Conservation (phyloP, 2,113 vertebrate species). For the Aptenodytes forsteri region DNA sequence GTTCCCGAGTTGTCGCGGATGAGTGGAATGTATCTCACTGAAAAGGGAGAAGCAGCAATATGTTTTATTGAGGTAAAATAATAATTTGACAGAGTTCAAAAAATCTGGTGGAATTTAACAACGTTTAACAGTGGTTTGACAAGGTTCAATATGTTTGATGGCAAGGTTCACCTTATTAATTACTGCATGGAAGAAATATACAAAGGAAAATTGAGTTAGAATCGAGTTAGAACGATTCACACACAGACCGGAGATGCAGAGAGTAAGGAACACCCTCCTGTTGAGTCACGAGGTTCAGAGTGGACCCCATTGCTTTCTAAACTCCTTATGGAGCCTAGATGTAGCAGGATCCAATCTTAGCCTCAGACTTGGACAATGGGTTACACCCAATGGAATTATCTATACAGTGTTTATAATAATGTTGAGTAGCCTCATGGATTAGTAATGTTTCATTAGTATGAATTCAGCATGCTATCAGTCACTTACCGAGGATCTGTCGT, state of each 20-base stretch:
- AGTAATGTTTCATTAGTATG: too few relatives aligned
- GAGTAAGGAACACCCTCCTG: not conserved
- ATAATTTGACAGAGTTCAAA: not conserved
- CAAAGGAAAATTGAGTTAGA: not conserved
- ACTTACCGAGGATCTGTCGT: too few relatives aligned
- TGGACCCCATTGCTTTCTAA: not conserved
- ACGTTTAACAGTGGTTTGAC: not conserved
- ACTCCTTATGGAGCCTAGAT: not conserved
- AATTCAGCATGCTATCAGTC: too few relatives aligned
- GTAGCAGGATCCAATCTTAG: not conserved
- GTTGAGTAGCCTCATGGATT: too few relatives aligned
- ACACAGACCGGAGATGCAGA: not conserved
- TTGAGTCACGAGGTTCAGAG: not conserved
- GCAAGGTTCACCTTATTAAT: not conserved
- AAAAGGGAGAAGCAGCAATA: not conserved
- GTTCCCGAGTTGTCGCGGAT: not conserved
- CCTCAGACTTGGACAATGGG: not conserved
- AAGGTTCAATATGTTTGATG: not conserved
- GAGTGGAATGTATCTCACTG: not conserved
- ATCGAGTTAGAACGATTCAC: not conserved
- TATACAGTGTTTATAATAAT: too few relatives aligned
- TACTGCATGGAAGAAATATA: not conserved
- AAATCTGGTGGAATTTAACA: not conserved
- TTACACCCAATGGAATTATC: too few relatives aligned
- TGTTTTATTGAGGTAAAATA: not conserved